A percentile compares a stretch with the other conserved stretches of the same genome.
Conservation (phyloP, 2,888 invertebrate genomes). For the Rhyacophila evoluta region DNA sequence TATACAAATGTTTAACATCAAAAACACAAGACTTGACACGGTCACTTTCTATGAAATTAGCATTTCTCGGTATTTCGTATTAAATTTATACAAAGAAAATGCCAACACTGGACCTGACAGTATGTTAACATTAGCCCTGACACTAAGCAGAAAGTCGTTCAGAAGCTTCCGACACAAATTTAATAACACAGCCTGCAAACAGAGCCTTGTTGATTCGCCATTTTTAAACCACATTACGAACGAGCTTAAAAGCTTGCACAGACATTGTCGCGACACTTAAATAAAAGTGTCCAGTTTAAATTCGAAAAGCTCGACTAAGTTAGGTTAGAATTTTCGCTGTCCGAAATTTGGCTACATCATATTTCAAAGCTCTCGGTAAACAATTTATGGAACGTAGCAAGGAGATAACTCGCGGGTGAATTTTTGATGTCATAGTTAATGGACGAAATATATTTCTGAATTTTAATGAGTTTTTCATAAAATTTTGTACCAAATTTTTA, state of each 20-base stretch:
- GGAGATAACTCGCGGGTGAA: not conserved
- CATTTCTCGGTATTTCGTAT: not conserved
- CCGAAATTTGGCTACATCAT: not conserved
- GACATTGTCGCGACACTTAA: not conserved
- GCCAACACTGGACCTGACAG: not conserved
- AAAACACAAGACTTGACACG: too few relatives aligned
- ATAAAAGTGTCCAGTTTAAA: not conserved
- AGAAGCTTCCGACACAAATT: not conserved
- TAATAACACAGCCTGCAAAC: slow-evolving; percentile 12
- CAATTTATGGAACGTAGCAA: too few relatives aligned
- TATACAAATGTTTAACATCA: too few relatives aligned
- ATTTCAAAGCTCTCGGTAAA: not conserved
- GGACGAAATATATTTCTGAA: too few relatives aligned
- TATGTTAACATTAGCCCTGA: not conserved
- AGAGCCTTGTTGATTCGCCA: not conserved
- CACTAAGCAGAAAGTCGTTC: not conserved
- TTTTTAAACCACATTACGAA: slow-evolving; percentile 5
- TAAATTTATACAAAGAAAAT: not conserved
- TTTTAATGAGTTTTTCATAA: too few relatives aligned
- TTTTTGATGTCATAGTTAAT: not conserved
- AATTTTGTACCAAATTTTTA: too few relatives aligned
- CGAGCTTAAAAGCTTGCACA: not conserved
- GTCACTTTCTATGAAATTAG: too few relatives aligned
- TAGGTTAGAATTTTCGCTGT: not conserved
- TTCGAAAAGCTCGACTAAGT: not conserved